Conservation (phyloP, 2,113 vertebrate species). For the Otis tarda region DNA sequence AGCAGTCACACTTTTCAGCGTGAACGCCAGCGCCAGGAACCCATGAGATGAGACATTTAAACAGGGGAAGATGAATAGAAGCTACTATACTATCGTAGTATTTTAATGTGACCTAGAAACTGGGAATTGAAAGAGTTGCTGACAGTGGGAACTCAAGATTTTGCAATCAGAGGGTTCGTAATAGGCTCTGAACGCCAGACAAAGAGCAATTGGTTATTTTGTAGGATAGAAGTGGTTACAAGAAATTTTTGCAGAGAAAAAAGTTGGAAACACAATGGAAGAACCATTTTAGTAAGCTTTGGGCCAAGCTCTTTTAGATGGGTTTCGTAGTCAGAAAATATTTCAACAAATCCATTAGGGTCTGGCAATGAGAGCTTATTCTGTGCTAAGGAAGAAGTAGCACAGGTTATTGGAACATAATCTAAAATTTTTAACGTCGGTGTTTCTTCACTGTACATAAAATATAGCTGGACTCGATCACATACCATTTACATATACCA, state of each 20-base stretch:
- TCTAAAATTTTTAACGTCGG: not conserved
- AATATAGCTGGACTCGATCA: not conserved
- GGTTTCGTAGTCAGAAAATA: not conserved
- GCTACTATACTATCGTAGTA: not conserved
- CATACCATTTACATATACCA: not conserved
- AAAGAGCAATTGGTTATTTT: not conserved
- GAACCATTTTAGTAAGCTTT: not conserved
- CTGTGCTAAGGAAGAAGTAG: not conserved
- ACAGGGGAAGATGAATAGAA: conserved; percentile 15
- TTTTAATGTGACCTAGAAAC: conserved; percentile 59
- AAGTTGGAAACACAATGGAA: not conserved
- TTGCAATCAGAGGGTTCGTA: not conserved
- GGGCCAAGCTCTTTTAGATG: not conserved
- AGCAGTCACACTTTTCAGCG: not conserved
- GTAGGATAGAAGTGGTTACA: not conserved
- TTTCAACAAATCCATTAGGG: not conserved
- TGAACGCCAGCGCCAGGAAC: not conserved
- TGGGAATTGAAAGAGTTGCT: not conserved
- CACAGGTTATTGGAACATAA: not conserved
- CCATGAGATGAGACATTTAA: not conserved
- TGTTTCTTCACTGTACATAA: not conserved
- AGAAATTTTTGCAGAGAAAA: not conserved
- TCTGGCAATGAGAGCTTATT: not conserved
- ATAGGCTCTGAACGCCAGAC: not conserved
- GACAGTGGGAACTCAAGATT: conserved; percentile 7